Conservation (phyloP, 2,888 invertebrate species). For the Gibbula magus region DNA sequence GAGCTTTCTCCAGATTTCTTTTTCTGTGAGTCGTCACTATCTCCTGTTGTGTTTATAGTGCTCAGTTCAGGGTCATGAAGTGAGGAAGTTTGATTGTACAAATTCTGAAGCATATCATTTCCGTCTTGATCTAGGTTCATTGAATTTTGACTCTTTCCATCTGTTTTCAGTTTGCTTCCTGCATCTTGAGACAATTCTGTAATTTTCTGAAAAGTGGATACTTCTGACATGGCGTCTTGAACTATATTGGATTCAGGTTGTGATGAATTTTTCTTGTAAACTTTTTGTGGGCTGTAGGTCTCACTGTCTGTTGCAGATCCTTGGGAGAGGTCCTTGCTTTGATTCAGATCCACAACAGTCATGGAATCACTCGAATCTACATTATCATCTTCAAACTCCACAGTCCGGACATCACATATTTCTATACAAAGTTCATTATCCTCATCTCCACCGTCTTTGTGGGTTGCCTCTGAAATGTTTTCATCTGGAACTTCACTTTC, state of each 20-base stretch:
- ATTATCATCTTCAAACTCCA: neutral
- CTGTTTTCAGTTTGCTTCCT: too few species aligned
- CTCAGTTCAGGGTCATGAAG: conserved; percentile 14
- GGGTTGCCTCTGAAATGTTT: too few species aligned
- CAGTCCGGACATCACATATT: conserved; percentile 5
- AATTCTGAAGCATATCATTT: neutral
- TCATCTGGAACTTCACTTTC: too few species aligned
- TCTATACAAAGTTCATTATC: neutral
- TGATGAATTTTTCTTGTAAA: too few species aligned
- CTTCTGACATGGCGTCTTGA: too few species aligned
- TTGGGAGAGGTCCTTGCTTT: neutral
- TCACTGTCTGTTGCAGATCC: neutral
- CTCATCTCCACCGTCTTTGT: too few species aligned
- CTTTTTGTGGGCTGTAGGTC: neutral
- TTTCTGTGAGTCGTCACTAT: neutral
- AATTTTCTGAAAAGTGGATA: too few species aligned
- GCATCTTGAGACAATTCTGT: too few species aligned
- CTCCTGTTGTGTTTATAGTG: neutral
- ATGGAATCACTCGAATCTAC: neutral
- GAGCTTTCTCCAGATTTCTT: too few species aligned
- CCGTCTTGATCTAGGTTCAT: too few species aligned
- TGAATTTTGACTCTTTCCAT: too few species aligned
- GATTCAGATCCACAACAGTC: neutral
- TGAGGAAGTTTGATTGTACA: neutral
- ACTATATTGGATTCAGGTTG: too few species aligned